These are phyloP conservation scores for Setipinna tenuifilis DNA, from an alignment of 2,797 vertebrate species.

Conservation along the genomic window DNA sequence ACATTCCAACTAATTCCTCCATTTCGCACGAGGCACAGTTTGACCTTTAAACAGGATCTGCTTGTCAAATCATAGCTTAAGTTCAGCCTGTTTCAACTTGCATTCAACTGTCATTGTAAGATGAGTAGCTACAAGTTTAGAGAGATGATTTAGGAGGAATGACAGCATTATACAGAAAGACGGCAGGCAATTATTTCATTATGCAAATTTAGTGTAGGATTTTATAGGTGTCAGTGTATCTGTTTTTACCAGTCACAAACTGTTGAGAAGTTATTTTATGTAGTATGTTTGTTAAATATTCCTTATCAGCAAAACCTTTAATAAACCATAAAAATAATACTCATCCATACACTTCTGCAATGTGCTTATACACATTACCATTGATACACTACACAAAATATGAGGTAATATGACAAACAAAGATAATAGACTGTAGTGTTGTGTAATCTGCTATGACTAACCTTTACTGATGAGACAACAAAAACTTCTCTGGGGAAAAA, in stretches of 20 bases:
- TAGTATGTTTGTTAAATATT: not conserved
- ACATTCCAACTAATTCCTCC: not conserved
- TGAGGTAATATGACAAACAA: not conserved
- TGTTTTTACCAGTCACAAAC: not conserved
- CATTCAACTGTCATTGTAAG: not conserved
- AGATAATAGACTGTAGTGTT: not conserved
- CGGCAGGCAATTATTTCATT: not conserved
- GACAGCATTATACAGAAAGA: not conserved
- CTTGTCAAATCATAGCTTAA: conserved; percentile 5
- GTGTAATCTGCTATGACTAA: not conserved
- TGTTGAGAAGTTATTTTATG: not conserved
- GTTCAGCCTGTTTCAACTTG: conserved; percentile 28
- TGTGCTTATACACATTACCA: not conserved
- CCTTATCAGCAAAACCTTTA: not conserved
- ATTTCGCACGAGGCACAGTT: not conserved
- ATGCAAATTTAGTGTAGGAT: not conserved
- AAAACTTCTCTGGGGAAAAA: not conserved
- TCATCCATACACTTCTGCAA: not conserved
- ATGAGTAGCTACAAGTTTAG: not conserved
- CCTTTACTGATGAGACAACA: not conserved
- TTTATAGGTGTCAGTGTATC: not conserved
- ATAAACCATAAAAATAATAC: not conserved
- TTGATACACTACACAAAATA: not conserved
- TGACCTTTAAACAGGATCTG: conserved; percentile 16
- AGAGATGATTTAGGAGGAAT: not conserved